Evolutionary conservation across 2,113 vertebrate genomes (phyloP).

Genomic region (Urocolius indicus): DNA sequence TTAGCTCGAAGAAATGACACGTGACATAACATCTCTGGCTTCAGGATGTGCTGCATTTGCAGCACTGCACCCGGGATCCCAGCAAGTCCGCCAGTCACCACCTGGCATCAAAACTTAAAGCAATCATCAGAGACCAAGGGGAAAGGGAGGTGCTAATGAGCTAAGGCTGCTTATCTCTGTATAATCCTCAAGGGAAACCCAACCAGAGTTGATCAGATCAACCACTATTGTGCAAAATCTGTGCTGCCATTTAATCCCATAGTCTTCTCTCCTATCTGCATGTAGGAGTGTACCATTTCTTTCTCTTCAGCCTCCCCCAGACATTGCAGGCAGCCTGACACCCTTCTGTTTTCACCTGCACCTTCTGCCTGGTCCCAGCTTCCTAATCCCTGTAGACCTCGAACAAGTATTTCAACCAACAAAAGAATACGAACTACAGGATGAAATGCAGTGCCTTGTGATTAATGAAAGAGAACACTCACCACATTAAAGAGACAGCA

Average conservation of each 20-base stretch:
- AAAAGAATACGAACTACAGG: neutral
- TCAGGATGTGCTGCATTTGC: neutral
- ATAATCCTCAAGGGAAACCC: slow-evolving; percentile 43
- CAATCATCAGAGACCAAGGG: neutral
- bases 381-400: neutral
- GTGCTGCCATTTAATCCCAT: slow-evolving; percentile 26
- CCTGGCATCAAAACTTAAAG: slow-evolving; percentile 43
- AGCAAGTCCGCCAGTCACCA: neutral
- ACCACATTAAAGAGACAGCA: neutral
- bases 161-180: slow-evolving; percentile 50
- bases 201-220: slow-evolving; percentile 55
- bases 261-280: neutral
- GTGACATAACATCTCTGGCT: neutral
- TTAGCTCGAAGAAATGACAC: neutral
- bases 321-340: neutral
- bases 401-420: neutral
- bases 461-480: slow-evolving; percentile 3
- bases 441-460: neutral
- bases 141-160: slow-evolving; percentile 64
- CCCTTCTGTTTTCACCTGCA: neutral
- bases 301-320: neutral
- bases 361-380: neutral
- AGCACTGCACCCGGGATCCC: neutral
- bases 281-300: neutral
- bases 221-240: slow-evolving; percentile 1